A percentile compares a stretch with the other conserved stretches of the same genome.
Evolutionary conservation across 2,113 vertebrate genomes (phyloP).

Genomic region (Falco punctatus): DNA sequence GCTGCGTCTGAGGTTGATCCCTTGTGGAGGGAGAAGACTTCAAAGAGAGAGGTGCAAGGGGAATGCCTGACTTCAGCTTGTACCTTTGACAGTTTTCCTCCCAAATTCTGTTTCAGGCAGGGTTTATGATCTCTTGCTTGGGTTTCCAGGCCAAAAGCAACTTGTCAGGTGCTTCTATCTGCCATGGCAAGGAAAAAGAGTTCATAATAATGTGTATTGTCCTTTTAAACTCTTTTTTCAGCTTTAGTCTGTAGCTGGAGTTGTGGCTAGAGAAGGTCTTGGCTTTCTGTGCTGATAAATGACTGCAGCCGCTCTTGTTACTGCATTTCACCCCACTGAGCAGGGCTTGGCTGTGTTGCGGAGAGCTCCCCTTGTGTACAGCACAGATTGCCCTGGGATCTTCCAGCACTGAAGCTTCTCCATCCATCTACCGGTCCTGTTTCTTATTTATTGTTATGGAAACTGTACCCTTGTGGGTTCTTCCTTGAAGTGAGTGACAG

Average conservation of each 20-base stretch:
- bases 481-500: neutral
- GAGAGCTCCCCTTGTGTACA: neutral
- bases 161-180: neutral
- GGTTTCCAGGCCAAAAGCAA: neutral
- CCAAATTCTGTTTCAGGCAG: neutral
- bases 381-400: neutral
- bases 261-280: neutral
- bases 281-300: neutral
- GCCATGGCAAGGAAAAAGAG: neutral
- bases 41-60: neutral
- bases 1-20: neutral
- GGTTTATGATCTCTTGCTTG: neutral
- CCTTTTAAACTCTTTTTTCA: neutral
- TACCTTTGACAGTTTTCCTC: neutral
- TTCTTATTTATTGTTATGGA: constrained; percentile 30
- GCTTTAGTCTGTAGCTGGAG: neutral
- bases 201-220: neutral
- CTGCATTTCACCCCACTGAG: neutral
- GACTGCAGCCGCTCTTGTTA: neutral
- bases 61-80: neutral
- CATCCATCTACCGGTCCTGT: neutral
- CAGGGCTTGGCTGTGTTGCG: neutral
- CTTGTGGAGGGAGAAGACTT: no score
- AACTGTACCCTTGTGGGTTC: neutral
- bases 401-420: neutral